phyloP scores from a whole-genome alignment of 2,113 vertebrate genomes.

The Tretioscincus oriximinensis region DNA sequence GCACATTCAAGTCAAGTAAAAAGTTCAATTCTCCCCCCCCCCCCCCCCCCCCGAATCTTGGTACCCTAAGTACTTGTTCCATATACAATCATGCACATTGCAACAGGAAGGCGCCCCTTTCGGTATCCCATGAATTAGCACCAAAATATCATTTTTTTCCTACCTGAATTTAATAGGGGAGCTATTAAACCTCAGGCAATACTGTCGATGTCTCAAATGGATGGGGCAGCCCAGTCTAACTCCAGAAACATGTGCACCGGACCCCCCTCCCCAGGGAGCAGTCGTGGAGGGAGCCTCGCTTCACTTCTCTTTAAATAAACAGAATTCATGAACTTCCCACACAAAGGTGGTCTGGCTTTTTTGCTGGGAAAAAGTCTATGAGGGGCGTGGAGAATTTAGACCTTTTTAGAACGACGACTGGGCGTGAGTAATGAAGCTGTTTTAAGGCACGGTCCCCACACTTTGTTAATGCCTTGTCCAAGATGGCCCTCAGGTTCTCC shows the following conservation, averaged over 20 bases:
- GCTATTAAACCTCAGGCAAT: slow-evolving; percentile 75
- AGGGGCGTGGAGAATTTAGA: slow-evolving; percentile 85
- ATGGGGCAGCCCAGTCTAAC: slow-evolving; percentile 79
- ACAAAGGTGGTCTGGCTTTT: slow-evolving; percentile 87
- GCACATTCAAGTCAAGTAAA: slow-evolving; percentile 87
- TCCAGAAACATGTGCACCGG: slow-evolving; percentile 61
- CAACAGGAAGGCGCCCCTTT: slow-evolving; percentile 75
- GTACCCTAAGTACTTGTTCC: slow-evolving; percentile 77
- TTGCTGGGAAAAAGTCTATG: slow-evolving; percentile 86
- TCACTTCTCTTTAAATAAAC: slow-evolving; percentile 35
- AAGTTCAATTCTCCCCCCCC: slow-evolving; percentile 67
- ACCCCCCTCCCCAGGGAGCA: slow-evolving; percentile 68
- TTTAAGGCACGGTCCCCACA: slow-evolving; percentile 98
- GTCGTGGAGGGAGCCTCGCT: slow-evolving; percentile 66
- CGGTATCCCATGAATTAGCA: slow-evolving; percentile 81
- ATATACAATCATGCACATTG: slow-evolving; percentile 85
- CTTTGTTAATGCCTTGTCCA: slow-evolving; percentile 93
- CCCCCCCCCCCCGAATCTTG: slow-evolving; percentile 71
- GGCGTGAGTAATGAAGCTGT: slow-evolving; percentile 96
- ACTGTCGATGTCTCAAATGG: slow-evolving; percentile 81
- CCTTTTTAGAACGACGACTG: slow-evolving; percentile 94
- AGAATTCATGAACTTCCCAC: slow-evolving; percentile 83
- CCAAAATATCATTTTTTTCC: slow-evolving; percentile 76
- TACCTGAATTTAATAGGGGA: slow-evolving; percentile 71
- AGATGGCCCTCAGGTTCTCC: slow-evolving; percentile 89